Conservation (phyloP, 2,797 vertebrate species). For the Eulemur rubriventer region DNA sequence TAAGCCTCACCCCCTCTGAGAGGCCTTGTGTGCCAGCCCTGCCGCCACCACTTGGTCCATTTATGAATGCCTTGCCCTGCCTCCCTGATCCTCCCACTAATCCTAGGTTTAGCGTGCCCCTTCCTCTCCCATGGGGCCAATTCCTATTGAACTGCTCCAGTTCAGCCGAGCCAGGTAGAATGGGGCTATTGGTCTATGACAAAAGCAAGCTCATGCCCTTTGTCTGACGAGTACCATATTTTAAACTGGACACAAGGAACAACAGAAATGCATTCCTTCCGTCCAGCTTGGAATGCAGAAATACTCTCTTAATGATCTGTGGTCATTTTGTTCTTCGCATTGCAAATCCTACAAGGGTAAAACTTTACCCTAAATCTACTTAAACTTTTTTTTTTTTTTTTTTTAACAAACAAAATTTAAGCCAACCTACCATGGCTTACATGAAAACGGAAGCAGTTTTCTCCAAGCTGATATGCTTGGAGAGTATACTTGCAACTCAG, state of each 20-base stretch:
- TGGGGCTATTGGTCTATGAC: background rate
- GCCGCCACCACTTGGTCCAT: background rate
- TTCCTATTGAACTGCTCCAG: background rate
- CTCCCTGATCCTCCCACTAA: background rate
- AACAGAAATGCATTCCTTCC: background rate
- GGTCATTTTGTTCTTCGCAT: background rate
- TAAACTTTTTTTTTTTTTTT: background rate
- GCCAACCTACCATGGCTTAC: background rate
- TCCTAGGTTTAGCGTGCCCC: background rate
- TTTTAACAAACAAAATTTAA: background rate
- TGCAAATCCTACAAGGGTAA: background rate
- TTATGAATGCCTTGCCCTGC: background rate
- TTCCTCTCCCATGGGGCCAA: background rate
- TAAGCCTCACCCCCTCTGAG: background rate
- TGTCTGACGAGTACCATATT: background rate
- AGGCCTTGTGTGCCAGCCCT: background rate
- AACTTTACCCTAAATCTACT: background rate
- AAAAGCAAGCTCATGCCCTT: background rate
- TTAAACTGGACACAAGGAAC: background rate
- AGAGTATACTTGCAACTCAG: background rate
- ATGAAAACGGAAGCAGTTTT: conserved; percentile 1
- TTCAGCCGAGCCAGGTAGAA: background rate
- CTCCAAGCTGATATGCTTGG: background rate
- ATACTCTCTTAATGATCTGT: background rate
- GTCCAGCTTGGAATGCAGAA: background rate